Evolutionary conservation across 2,797 vertebrate genomes (phyloP).

Genomic region (Peromyscus eremicus): DNA sequence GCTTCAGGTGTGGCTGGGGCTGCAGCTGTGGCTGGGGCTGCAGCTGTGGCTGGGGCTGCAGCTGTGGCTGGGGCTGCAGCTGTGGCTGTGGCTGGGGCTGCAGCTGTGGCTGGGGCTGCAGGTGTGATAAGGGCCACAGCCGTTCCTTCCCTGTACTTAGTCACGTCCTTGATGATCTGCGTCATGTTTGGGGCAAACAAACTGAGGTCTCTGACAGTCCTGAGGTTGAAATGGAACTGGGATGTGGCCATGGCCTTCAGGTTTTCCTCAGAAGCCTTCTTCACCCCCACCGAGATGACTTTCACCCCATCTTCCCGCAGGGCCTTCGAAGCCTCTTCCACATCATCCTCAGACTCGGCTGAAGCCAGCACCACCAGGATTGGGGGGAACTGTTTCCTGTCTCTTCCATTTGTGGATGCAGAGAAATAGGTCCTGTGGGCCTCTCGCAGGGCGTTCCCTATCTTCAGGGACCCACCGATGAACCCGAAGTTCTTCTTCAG

Average conservation of each 20-base stretch:
- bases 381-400: slow-evolving; percentile 78
- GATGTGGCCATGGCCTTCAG: slow-evolving; percentile 81
- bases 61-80: too few relatives aligned
- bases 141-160: background rate
- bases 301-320: slow-evolving; percentile 82
- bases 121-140: slow-evolving; percentile 20
- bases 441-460: slow-evolving; percentile 79
- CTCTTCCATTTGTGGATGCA: slow-evolving; percentile 48
- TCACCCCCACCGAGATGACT: slow-evolving; percentile 84
- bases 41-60: background rate
- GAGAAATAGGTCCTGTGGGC: slow-evolving; percentile 79
- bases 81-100: background rate
- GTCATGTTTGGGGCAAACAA: slow-evolving; percentile 71
- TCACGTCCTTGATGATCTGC: slow-evolving; percentile 63
- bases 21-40: background rate
- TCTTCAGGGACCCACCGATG: slow-evolving; percentile 77
- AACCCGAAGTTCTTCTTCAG: slow-evolving; percentile 82
- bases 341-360: slow-evolving; percentile 80
- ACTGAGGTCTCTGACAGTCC: slow-evolving; percentile 67
- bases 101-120: background rate
- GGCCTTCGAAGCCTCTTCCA: slow-evolving; percentile 64
- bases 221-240: slow-evolving; percentile 75
- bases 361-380: slow-evolving; percentile 85
- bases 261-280: slow-evolving; percentile 71
- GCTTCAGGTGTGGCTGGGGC: too few relatives aligned